A percentile compares a stretch with the other conserved stretches of the same genome.
Conservation (phyloP, 2,888 invertebrate genomes). For the Cremastobaeus sp. region DNA sequence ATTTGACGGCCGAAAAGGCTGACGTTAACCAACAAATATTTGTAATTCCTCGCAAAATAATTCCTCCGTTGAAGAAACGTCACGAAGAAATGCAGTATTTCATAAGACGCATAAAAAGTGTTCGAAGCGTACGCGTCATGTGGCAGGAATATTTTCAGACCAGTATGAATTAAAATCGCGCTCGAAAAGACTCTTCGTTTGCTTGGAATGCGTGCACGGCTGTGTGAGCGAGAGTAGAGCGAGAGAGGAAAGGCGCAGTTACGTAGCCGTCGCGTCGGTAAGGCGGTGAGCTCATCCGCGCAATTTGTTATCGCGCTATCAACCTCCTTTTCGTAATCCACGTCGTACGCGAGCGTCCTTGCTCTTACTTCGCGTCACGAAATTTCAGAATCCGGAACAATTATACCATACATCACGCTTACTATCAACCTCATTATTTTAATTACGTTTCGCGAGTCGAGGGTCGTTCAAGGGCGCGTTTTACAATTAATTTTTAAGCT, state of each 20-base stretch:
- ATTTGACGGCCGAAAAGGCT: too few relatives aligned
- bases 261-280: slow-evolving; percentile 57
- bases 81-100: slow-evolving; percentile 11
- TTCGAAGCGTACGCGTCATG: slow-evolving; percentile 23
- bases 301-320: slow-evolving; percentile 60
- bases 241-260: slow-evolving; percentile 44
- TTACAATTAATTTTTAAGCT: too few relatives aligned
- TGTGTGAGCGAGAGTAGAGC: slow-evolving; percentile 36
- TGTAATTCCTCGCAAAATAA: too few relatives aligned
- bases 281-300: slow-evolving; percentile 57
- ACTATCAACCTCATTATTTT: slow-evolving; percentile 48
- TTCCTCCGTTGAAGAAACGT: too few relatives aligned
- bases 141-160: slow-evolving; percentile 47
- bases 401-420: slow-evolving; percentile 38
- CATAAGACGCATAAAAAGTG: slow-evolving; percentile 8
- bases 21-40: too few relatives aligned
- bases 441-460: slow-evolving; percentile 36
- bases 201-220: slow-evolving; percentile 45
- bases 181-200: slow-evolving; percentile 40
- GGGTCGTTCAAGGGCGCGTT: too few relatives aligned
- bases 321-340: slow-evolving; percentile 54
- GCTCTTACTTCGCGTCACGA: slow-evolving; percentile 51
- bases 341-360: slow-evolving; percentile 48
- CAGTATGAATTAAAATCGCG: slow-evolving; percentile 46
- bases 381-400: slow-evolving; percentile 52